Evolutionary conservation across 2,113 vertebrate species (phyloP), one percentile per base, ranked within the genome.

Genomic region (Leucopsar rothschildi): DNA sequence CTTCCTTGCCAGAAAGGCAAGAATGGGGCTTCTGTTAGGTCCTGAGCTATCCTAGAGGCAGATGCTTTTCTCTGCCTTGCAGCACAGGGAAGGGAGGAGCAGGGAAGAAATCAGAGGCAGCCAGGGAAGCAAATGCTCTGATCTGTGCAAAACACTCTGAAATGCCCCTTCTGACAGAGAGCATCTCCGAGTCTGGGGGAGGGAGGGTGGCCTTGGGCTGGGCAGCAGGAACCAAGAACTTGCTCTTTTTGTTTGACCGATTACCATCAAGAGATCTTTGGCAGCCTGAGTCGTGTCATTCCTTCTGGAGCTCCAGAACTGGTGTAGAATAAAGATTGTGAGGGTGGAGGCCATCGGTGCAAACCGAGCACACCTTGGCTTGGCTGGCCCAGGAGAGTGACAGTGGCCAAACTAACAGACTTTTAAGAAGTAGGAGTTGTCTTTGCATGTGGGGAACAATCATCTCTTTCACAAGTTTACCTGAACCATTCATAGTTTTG

Each of bases 1-100:
- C 65, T 90, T 90, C 75, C 93, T 86, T 91, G 90, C 95, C 94
- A 92, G 73, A n/a, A 93, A 57, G n/a, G 42, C 50, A 86, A 94
- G 93, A 94, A 83, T 78, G 55, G 78, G n/a, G 77, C 55, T 42
- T 94, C 94, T 96, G 73, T 80, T 86, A 18, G 56, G 60, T 57
- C 68, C 31, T 73, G 59, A 47, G 40, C 75, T 88, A 2, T 39
- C 45, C 56, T 71, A 19, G 76, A 92, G 84, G 31, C 84, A 95
- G 78, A 93, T 89, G 91, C 44, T 91, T 86, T 83, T 37, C 81
- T 53, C n/a, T 79, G 92, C 80, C 50, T 65, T 50, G 82, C 60
- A 57, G 45, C 4, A 24, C n/a, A 53, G 25, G 45, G 59, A 33
- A 71, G 29, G 59, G 22, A 92, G 21, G 33, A 57, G 50, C 55